Evolutionary conservation across 2,888 invertebrate species (phyloP).

Genomic region (Trachelus troglodyta): DNA sequence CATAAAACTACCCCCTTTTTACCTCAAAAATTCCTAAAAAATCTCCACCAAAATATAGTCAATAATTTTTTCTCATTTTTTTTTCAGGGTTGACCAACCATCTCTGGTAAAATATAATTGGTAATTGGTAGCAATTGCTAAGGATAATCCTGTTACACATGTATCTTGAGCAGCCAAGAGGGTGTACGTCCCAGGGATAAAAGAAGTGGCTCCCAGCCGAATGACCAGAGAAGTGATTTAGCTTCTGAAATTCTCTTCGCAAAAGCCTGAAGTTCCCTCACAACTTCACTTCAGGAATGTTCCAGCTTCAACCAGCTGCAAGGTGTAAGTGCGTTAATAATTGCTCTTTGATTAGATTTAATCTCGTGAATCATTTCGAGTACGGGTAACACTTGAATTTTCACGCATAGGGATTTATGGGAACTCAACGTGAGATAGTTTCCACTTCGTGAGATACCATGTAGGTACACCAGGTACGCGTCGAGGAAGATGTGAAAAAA

Average conservation of each 20-base stretch:
- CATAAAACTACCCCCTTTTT: neutral
- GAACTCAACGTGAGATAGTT: neutral
- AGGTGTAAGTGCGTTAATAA: conserved; percentile 43
- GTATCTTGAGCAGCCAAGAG: conserved; percentile 60
- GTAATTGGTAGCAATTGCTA: conserved; percentile 45
- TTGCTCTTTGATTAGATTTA: conserved; percentile 39
- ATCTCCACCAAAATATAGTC: neutral
- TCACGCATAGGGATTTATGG: neutral
- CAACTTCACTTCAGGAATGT: neutral
- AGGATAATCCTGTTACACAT: conserved; percentile 52
- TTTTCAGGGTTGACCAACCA: neutral
- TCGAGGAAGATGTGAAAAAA: conserved; percentile 4
- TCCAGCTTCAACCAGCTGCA: neutral
- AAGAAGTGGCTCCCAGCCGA: neutral
- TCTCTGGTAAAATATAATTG: conserved; percentile 37
- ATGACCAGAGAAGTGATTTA: neutral
- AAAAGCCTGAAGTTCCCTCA: neutral
- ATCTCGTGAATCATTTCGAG: conserved; percentile 16
- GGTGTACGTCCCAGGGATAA: conserved; percentile 47
- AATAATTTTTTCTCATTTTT: neutral
- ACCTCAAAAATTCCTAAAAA: neutral
- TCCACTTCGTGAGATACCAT: conserved; percentile 4
- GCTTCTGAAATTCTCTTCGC: neutral
- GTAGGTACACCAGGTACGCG: neutral
- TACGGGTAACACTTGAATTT: neutral